These are phyloP conservation scores for Lomographa bimaculata DNA, from an alignment of 2,888 invertebrate genomes.

Conservation along the genomic window DNA sequence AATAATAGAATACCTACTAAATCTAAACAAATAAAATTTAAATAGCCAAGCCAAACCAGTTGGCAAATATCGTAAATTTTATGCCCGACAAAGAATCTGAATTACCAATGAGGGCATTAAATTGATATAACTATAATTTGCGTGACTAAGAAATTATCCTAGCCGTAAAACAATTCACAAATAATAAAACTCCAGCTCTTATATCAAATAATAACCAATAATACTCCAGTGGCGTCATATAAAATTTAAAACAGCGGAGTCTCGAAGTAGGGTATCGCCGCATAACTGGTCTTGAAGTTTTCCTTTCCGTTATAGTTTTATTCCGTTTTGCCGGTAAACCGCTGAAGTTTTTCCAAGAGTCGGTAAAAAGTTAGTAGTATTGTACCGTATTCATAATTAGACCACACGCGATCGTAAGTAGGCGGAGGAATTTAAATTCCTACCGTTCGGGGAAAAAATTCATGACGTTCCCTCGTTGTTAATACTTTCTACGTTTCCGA, in stretches of 20 bases:
- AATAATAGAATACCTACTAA: too few relatives aligned
- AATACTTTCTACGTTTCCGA: conserved; percentile 71
- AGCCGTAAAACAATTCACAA: conserved; percentile 35
- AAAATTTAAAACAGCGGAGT: conserved; percentile 57
- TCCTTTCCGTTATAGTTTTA: conserved; percentile 56
- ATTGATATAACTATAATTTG: conserved; percentile 30
- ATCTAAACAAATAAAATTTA: conserved; percentile 14
- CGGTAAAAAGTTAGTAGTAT: conserved; percentile 51
- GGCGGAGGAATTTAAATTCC: conserved; percentile 76
- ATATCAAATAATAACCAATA: too few relatives aligned
- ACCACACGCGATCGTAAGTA: conserved; percentile 79
- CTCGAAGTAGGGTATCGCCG: conserved; percentile 59
- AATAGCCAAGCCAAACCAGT: conserved; percentile 19
- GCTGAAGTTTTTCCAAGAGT: conserved; percentile 45
- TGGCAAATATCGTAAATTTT: conserved; percentile 28
- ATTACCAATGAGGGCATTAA: conserved; percentile 29
- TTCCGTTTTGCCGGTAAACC: conserved; percentile 58
- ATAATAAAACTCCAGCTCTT: too few relatives aligned
- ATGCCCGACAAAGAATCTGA: conserved; percentile 23
- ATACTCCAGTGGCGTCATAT: conserved; percentile 47
- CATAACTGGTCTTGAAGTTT: conserved; percentile 58
- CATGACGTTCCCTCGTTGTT: conserved; percentile 59
- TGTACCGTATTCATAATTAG: conserved; percentile 73
- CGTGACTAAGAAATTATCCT: conserved; percentile 39
- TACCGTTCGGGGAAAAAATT: conserved; percentile 72